phyloP scores from a whole-genome alignment of 1,140 invertebrate genomes.

The Leptinotarsa lineolata region DNA sequence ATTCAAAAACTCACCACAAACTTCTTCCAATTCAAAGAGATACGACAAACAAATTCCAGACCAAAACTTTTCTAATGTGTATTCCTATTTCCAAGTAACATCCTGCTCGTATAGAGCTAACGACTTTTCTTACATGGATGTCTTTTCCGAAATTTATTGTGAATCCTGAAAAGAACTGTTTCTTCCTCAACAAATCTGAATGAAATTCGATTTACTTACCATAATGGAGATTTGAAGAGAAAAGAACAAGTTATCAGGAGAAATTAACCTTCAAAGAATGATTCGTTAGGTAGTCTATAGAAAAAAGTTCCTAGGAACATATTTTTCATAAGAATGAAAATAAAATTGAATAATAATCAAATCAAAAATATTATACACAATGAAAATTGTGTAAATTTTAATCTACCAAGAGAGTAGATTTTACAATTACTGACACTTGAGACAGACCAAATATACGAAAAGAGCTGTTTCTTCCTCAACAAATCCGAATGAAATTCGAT shows the following conservation, averaged over 20 bases:
- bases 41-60: background rate
- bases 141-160: constrained; percentile 2
- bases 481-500: background rate
- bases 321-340: no score
- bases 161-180: background rate
- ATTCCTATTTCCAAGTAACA: background rate
- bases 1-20: no score
- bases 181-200: constrained; percentile 1
- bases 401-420: no score
- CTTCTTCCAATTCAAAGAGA: no score
- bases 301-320: no score
- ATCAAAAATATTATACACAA: no score
- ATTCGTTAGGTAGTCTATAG: no score
- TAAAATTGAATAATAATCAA: no score
- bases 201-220: background rate
- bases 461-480: background rate
- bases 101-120: background rate
- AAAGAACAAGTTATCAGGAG: background rate
- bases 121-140: constrained; percentile 5
- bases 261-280: background rate
- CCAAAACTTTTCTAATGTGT: background rate
- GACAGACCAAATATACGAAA: no score
- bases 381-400: no score
- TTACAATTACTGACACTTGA: no score
- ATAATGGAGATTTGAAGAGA: background rate